Conservation (phyloP, 2,888 invertebrate genomes). For the Unio pictorum region DNA sequence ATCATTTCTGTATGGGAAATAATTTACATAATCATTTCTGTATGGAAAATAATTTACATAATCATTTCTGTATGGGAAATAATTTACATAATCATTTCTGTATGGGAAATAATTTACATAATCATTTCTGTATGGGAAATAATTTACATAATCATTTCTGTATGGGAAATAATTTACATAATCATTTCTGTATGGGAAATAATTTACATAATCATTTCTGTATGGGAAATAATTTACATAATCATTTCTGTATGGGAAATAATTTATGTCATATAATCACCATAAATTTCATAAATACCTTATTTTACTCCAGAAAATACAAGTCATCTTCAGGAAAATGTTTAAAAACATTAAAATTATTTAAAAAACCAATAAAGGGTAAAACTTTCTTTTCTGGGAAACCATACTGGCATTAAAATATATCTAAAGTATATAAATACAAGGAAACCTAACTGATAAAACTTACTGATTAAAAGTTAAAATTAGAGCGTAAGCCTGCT, state of each 20-base stretch:
- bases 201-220: background rate
- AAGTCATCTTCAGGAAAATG: no score
- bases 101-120: background rate
- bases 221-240: background rate
- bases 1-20: no score
- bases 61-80: background rate
- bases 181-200: background rate
- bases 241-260: background rate
- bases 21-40: constrained; percentile 79
- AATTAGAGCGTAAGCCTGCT: no score
- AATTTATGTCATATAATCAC: background rate
- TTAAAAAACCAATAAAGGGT: no score
- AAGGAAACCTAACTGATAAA: no score
- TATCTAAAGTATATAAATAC: no score
- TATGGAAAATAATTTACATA: constrained; percentile 26
- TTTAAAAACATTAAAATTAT: no score
- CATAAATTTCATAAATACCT: no score
- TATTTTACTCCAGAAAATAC: no score
- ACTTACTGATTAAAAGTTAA: no score
- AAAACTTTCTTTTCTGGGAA: background rate
- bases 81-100: background rate
- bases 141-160: constrained; percentile 84
- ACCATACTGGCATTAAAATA: background rate
- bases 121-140: no score
- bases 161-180: constrained; percentile 26